Evolutionary conservation across 2,888 invertebrate genomes (phyloP), one percentile per base, ranked within the genome.

Genomic region (Suillia variegata): DNA sequence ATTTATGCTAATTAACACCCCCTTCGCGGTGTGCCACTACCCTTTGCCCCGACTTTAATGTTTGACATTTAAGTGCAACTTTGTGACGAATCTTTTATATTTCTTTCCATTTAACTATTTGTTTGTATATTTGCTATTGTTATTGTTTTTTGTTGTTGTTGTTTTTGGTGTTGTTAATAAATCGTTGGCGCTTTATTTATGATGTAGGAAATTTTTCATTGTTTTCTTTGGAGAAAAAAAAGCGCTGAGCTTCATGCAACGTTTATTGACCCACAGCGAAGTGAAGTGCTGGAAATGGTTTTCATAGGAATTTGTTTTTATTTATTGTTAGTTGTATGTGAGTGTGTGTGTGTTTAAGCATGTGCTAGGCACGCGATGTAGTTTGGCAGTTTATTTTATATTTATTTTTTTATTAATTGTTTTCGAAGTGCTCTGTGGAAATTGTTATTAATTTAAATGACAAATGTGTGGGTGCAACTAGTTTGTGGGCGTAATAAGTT

Each of bases 181-280:
- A 33, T 52, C 26, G 24, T 58, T 47, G 1, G n/a, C 33, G 4
- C 18, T 53, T 17, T 18, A 42, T 45, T 17, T 52, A 49, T 38
- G 5, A 10, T 38, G 48, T 33, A 20, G 26, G 17, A 52, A 15
- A 26, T 34, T 48, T 48, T 48, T 22, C 13, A 17, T n/a, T 48
- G 17, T 48, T 18, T 18, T 21, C 17, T 50, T 50, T 24, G 24
- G 5, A 10, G 48, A 12, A 6, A 6, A 45, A 45, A 17, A 18
- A 20, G 48, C 48, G 15, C 24, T 24, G 24, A 13, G 17, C 48
- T 8, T 12, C 4, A 18, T 63, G 65, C 56, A 70, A 68, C 70
- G 68, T 72, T 71, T 73, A 69, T 72, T 74, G 73, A 74, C 67
- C 74, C 60, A 66, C 62, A 31, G 51, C 24, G 22, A n/a, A n/a